phyloP scores from a whole-genome alignment of 2,113 vertebrate species.

The Catharus bicknelli region DNA sequence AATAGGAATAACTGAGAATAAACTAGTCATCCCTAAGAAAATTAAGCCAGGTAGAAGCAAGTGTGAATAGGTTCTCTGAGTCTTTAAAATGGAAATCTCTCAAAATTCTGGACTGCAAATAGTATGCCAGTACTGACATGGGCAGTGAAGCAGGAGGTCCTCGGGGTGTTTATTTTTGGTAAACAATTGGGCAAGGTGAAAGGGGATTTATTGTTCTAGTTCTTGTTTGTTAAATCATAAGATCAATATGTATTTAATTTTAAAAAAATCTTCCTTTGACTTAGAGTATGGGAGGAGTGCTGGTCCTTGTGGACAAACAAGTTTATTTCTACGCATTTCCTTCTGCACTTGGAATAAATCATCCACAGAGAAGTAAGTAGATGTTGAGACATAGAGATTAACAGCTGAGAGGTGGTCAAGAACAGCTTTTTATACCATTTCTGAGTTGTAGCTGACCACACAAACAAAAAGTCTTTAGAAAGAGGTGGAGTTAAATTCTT shows the following conservation, averaged over 20 bases:
- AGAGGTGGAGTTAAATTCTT: background rate
- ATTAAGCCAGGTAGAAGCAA: background rate
- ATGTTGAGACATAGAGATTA: background rate
- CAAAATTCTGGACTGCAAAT: background rate
- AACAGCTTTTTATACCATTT: background rate
- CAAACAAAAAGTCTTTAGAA: background rate
- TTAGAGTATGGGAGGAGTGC: background rate
- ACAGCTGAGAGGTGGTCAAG: background rate
- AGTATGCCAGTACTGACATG: constrained; percentile 47
- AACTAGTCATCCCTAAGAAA: background rate
- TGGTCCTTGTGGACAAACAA: background rate
- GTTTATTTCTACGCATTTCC: background rate
- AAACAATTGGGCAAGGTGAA: constrained; percentile 58
- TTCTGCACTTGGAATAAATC: background rate
- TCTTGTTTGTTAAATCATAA: background rate
- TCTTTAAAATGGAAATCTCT: background rate
- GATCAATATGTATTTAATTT: background rate
- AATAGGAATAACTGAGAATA: background rate
- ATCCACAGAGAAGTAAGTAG: background rate
- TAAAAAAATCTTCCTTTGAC: background rate
- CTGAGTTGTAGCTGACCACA: background rate
- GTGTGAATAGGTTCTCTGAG: background rate
- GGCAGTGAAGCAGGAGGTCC: background rate
- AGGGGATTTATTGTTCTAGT: background rate
- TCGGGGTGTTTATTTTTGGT: constrained; percentile 2